A percentile compares a stretch with the other conserved stretches of the same genome.
These are phyloP conservation scores for Protonibea diacanthus DNA, from an alignment of 2,797 vertebrate genomes.

Conservation along the genomic window DNA sequence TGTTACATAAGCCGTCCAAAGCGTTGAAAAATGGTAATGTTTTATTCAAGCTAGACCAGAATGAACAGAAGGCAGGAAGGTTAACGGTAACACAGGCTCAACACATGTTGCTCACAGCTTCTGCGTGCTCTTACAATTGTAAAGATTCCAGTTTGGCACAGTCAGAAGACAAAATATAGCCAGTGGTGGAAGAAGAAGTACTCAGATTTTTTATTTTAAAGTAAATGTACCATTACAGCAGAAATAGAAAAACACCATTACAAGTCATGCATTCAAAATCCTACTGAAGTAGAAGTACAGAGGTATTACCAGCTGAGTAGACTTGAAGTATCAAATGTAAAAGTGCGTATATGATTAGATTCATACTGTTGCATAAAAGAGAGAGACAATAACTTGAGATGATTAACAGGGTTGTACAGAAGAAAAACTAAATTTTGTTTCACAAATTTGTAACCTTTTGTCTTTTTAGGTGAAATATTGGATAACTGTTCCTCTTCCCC, in stretches of 20 bases:
- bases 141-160: conserved; percentile 20
- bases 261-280: conserved; percentile 2
- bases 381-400: background rate
- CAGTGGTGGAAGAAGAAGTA: background rate
- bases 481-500: background rate
- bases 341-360: background rate
- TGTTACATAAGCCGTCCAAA: conserved; percentile 39
- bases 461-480: background rate
- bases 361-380: background rate
- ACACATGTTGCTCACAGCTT: background rate
- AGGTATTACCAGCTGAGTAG: background rate
- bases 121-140: conserved; percentile 18
- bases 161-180: conserved; percentile 5
- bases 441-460: background rate
- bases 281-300: background rate
- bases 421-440: background rate
- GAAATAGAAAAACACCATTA: background rate
- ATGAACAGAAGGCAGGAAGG: conserved; percentile 17
- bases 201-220: background rate
- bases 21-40: conserved; percentile 17
- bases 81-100: conserved; percentile 17
- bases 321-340: background rate
- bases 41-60: conserved; percentile 24
- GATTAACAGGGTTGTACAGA: background rate
- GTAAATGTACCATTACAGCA: background rate